Evolutionary conservation across 2,888 invertebrate species (phyloP).

Genomic region (Acronicta alni): DNA sequence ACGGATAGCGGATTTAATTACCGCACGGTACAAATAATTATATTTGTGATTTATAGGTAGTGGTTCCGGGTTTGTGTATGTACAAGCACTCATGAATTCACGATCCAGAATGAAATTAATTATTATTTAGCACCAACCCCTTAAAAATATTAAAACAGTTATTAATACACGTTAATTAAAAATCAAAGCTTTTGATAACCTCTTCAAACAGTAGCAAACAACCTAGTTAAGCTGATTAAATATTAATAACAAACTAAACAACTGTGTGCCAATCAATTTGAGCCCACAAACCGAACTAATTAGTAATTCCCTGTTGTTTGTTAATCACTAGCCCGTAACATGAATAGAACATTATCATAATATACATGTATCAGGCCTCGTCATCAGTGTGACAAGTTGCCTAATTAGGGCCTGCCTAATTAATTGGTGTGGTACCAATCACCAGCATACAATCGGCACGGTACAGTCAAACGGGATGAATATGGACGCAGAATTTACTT

Average conservation of each 20-base stretch:
- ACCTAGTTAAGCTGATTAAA: constrained; percentile 18
- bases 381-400: background rate
- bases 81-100: too few species aligned
- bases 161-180: too few species aligned
- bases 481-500: too few species aligned
- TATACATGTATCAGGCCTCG: background rate
- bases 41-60: background rate
- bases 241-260: constrained; percentile 20
- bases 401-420: too few species aligned
- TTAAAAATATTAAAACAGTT: too few species aligned
- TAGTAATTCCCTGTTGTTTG: constrained; percentile 23
- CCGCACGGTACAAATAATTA: background rate
- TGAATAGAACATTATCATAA: background rate
- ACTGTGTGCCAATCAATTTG: constrained; percentile 33
- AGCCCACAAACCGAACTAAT: constrained; percentile 33
- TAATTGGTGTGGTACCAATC: too few species aligned
- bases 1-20: too few species aligned
- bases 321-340: constrained; percentile 11
- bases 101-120: too few species aligned
- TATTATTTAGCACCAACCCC: too few species aligned
- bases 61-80: too few species aligned
- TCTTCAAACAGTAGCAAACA: constrained; percentile 6
- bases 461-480: too few species aligned
- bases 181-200: background rate
- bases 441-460: too few species aligned